Conservation (phyloP, 2,113 vertebrate species). For the Heptranchias perlo region DNA sequence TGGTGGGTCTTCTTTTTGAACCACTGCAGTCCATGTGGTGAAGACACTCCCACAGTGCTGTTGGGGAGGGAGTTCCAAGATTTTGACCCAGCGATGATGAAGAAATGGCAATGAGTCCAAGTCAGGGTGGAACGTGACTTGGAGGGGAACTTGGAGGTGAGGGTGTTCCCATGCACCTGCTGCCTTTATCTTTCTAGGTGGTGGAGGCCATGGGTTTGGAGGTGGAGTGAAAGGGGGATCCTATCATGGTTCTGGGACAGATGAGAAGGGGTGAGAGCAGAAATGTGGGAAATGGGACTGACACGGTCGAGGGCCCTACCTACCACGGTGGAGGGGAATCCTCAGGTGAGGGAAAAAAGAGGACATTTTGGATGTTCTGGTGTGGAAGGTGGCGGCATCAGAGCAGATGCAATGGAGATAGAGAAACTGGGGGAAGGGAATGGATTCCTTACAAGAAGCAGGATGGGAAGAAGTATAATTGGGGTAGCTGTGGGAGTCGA, state of each 20-base stretch:
- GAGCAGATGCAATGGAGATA: neutral
- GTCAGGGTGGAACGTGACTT: neutral
- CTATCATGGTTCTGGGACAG: neutral
- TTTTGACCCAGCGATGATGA: neutral
- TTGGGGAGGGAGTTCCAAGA: neutral
- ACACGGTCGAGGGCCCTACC: too few relatives aligned
- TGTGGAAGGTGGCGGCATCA: neutral
- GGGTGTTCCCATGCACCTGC: neutral
- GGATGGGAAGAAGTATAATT: neutral
- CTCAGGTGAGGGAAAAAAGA: neutral
- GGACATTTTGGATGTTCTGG: neutral
- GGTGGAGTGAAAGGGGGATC: neutral
- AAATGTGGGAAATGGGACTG: too few relatives aligned
- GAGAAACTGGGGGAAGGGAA: neutral
- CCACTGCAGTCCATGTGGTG: neutral
- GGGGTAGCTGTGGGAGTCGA: neutral
- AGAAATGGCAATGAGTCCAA: neutral
- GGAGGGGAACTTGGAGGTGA: neutral
- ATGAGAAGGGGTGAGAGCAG: neutral
- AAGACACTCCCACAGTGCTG: neutral
- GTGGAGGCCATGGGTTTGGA: neutral
- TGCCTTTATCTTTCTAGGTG: too few relatives aligned
- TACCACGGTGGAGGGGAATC: neutral
- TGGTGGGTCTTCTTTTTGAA: neutral
- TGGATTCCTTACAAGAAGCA: neutral